phyloP scores from a whole-genome alignment of 2,113 vertebrate species.

The Notarius lentiginosus region DNA sequence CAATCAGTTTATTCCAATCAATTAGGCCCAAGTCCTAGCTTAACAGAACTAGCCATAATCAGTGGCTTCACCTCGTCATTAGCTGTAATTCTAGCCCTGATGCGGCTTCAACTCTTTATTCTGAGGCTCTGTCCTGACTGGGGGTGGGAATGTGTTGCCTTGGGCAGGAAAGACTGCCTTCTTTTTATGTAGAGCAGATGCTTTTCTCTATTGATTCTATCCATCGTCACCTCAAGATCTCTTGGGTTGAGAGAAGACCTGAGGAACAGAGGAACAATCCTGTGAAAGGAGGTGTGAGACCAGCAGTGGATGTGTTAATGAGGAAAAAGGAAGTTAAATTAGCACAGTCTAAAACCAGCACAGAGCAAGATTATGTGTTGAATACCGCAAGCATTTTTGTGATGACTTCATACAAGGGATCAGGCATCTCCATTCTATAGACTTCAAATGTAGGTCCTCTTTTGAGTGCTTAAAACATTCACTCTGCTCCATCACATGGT shows the following conservation, averaged over 20 bases:
- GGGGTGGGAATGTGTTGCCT: conserved; percentile 24
- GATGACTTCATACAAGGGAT: conserved; percentile 42
- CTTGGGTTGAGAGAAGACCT: conserved; percentile 36
- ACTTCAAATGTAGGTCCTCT: conserved; percentile 35
- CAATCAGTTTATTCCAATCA: conserved; percentile 63
- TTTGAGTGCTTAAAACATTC: conserved; percentile 19
- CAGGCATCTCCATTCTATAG: conserved; percentile 23
- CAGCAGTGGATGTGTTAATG: conserved; percentile 46
- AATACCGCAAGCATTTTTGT: conserved; percentile 8
- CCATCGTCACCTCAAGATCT: conserved; percentile 36
- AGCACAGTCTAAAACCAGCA: conserved; percentile 27
- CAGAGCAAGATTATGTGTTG: background rate
- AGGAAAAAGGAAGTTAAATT: conserved; percentile 43
- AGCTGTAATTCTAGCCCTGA: conserved; percentile 57
- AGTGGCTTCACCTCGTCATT: conserved; percentile 57
- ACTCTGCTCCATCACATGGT: conserved; percentile 26
- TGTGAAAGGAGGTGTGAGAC: conserved; percentile 41
- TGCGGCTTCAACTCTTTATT: conserved; percentile 43
- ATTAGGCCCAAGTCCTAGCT: conserved; percentile 53
- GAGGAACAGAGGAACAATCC: conserved; percentile 46
- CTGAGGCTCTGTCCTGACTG: conserved; percentile 32
- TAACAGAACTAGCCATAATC: conserved; percentile 49
- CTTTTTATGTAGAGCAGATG: conserved; percentile 50
- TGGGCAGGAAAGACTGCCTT: conserved; percentile 32
- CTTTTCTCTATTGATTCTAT: conserved; percentile 49